A percentile compares a stretch with the other conserved stretches of the same genome.
Conservation (phyloP, 1,140 invertebrate genomes). For the Drosophila sturtevanti region DNA sequence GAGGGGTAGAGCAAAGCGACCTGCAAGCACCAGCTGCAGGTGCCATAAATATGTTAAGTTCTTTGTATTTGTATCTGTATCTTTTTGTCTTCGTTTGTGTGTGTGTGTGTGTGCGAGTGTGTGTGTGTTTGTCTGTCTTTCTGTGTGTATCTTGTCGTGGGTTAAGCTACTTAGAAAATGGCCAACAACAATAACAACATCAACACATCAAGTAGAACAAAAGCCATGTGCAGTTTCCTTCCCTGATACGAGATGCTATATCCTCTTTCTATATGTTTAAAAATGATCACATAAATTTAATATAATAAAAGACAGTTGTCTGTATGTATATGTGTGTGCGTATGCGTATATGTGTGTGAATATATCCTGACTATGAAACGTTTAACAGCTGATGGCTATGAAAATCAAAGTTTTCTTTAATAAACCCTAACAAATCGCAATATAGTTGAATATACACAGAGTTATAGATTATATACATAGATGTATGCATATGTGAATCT, state of each 20-base stretch:
- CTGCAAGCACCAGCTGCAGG: constrained; percentile 58
- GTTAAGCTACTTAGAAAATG: constrained; percentile 35
- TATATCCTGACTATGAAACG: background rate
- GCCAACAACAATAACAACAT: background rate
- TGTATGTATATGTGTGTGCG: too few relatives aligned
- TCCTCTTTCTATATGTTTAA: background rate
- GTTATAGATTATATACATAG: too few relatives aligned
- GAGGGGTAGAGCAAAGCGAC: constrained; percentile 37
- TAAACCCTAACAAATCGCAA: background rate
- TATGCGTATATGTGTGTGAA: background rate
- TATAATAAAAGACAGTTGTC: background rate
- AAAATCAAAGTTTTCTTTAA: constrained; percentile 1
- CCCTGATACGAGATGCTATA: background rate
- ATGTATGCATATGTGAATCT: too few relatives aligned
- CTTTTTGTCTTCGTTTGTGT: constrained; percentile 14
- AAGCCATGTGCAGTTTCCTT: background rate
- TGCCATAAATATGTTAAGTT: constrained; percentile 76
- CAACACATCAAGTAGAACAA: background rate
- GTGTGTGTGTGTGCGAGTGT: constrained; percentile 4
- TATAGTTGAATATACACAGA: too few relatives aligned
- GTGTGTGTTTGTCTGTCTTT: too few relatives aligned
- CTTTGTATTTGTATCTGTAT: background rate
- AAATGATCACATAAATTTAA: background rate
- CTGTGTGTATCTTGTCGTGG: too few relatives aligned
- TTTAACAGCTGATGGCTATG: background rate